phyloP scores from a whole-genome alignment of 2,797 vertebrate species.

The Paedocypris micromegethes region DNA sequence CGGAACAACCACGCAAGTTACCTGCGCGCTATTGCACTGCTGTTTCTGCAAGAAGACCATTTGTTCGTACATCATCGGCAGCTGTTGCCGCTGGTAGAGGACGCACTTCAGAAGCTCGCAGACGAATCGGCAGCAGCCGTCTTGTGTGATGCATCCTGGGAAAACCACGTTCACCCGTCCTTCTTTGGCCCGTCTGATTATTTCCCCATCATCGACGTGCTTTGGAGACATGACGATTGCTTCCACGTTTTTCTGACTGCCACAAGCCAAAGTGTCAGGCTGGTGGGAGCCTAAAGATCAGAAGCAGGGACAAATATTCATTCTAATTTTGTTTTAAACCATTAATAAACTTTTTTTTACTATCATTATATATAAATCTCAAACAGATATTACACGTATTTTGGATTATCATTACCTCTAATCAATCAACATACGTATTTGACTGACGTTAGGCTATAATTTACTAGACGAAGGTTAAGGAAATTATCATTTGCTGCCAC shows the following conservation, averaged over 20 bases:
- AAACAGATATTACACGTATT: too few relatives aligned
- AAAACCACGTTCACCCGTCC: slow-evolving; percentile 75
- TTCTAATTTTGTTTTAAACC: too few relatives aligned
- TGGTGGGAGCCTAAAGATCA: slow-evolving; percentile 12
- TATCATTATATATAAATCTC: too few relatives aligned
- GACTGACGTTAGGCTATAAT: too few relatives aligned
- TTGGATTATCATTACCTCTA: too few relatives aligned
- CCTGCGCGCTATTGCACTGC: slow-evolving; percentile 57
- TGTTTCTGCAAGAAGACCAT: slow-evolving; percentile 76
- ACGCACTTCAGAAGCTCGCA: slow-evolving; percentile 90
- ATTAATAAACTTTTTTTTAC: neutral
- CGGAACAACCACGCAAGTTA: slow-evolving; percentile 21
- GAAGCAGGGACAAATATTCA: neutral
- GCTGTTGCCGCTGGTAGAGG: slow-evolving; percentile 89
- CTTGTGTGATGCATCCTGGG: slow-evolving; percentile 75
- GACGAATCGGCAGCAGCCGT: slow-evolving; percentile 82
- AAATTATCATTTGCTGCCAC: too few relatives aligned
- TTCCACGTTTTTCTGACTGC: neutral
- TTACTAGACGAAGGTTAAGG: too few relatives aligned
- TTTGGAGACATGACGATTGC: slow-evolving; percentile 1
- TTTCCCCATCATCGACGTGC: slow-evolving; percentile 53
- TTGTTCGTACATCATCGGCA: slow-evolving; percentile 91
- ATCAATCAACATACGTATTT: too few relatives aligned
- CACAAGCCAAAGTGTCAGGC: slow-evolving; percentile 1
- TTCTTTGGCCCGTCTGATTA: slow-evolving; percentile 55